These are phyloP conservation scores for Sakesphorus luctuosus DNA, from an alignment of 2,113 vertebrate species.

Conservation along the genomic window DNA sequence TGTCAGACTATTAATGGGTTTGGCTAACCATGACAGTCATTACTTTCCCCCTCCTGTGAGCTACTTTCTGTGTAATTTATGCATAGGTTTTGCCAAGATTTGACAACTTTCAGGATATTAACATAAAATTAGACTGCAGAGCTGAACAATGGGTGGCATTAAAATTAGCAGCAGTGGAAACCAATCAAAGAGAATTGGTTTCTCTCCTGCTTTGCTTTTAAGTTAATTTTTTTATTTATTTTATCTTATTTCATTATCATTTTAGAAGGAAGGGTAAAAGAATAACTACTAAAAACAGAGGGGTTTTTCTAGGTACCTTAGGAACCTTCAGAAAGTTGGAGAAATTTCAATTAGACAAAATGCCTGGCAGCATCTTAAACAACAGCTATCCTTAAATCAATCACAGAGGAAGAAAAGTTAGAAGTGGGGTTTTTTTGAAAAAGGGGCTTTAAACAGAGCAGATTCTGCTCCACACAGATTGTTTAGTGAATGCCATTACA, in stretches of 20 bases:
- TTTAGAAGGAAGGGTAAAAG: constrained; percentile 2
- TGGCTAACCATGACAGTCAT: constrained; percentile 86
- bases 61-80: constrained; percentile 88
- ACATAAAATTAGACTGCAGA: constrained; percentile 85
- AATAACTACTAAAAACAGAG: not conserved
- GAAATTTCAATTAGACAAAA: constrained; percentile 24
- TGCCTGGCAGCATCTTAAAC: constrained; percentile 20
- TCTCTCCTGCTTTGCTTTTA: constrained; percentile 66
- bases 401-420: constrained; percentile 51
- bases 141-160: constrained; percentile 84
- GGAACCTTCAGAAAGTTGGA: not conserved
- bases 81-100: constrained; percentile 87
- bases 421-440: not conserved
- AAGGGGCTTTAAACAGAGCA: constrained; percentile 59
- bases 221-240: constrained; percentile 54
- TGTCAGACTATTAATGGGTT: constrained; percentile 86
- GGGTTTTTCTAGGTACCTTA: not conserved
- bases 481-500: constrained; percentile 83
- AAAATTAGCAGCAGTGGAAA: constrained; percentile 81
- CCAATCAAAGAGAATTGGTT: constrained; percentile 75
- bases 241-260: constrained; percentile 20
- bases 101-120: constrained; percentile 89
- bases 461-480: constrained; percentile 71
- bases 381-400: constrained; percentile 28
- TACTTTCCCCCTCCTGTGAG: constrained; percentile 85